A percentile compares a stretch with the other conserved stretches of the same genome.
Conservation (phyloP, 2,797 vertebrate species). For the Aldrovandia affinis region DNA sequence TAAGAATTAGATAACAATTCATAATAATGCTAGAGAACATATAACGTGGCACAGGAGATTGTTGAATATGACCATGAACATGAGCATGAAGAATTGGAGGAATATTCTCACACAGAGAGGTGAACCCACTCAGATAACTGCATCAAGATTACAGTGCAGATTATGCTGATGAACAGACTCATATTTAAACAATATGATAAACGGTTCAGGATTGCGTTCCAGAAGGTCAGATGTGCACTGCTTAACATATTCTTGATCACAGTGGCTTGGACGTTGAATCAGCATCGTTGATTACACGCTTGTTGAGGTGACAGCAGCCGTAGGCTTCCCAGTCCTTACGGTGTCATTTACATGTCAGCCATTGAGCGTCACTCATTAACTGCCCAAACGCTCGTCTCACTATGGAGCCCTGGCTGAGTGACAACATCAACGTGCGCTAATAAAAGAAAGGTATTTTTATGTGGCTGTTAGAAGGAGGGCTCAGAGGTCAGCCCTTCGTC, state of each 20-base stretch:
- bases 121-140: neutral
- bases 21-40: too few species aligned
- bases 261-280: neutral
- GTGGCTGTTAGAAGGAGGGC: constrained; percentile 18
- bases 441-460: constrained; percentile 53
- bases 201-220: neutral
- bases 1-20: too few species aligned
- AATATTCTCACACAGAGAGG: neutral
- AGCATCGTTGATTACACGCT: neutral
- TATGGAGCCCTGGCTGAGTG: neutral
- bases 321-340: too few species aligned
- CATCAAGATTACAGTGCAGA: neutral
- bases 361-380: constrained; percentile 1
- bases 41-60: neutral
- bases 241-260: neutral
- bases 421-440: constrained; percentile 8
- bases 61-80: too few species aligned
- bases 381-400: neutral
- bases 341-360: neutral
- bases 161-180: neutral
- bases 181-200: neutral
- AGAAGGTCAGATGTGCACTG: neutral
- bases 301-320: too few species aligned
- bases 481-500: constrained; percentile 8
- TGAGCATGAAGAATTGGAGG: neutral